Percentiles rank a stretch among this genome's conserved stretches.
Evolutionary conservation across 2,888 invertebrate genomes (phyloP).

Genomic region (Polyommatus iphigenia): DNA sequence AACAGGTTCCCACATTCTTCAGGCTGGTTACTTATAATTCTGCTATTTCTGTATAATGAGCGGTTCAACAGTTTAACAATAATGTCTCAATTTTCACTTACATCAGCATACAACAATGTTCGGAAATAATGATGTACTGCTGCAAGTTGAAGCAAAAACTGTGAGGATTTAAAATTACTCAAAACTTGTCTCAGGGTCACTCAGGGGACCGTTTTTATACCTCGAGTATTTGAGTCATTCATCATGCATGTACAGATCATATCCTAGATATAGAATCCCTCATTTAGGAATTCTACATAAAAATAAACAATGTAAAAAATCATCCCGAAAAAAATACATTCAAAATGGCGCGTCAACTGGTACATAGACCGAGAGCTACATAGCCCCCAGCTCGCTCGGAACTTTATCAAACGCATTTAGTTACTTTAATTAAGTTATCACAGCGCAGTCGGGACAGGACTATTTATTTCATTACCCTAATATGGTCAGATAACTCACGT

Average conservation of each 20-base stretch:
- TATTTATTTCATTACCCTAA: conserved; percentile 39
- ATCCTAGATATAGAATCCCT: too few relatives aligned
- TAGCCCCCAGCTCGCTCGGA: background rate
- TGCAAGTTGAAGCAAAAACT: background rate
- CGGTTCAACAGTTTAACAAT: conserved; percentile 3
- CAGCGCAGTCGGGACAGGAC: conserved; percentile 20
- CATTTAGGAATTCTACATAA: background rate
- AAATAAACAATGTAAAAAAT: background rate
- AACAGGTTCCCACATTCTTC: conserved; percentile 25
- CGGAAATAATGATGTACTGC: background rate
- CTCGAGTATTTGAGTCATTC: too few relatives aligned
- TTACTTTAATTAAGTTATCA: conserved; percentile 31
- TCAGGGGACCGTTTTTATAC: too few relatives aligned
- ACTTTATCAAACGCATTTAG: conserved; percentile 25
- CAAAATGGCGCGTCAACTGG: background rate
- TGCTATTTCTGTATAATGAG: conserved; percentile 4
- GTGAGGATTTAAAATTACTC: background rate
- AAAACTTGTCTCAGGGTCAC: background rate
- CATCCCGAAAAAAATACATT: background rate
- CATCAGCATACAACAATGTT: background rate
- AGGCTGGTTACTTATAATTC: background rate
- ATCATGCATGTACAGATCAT: too few relatives aligned
- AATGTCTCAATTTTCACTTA: background rate
- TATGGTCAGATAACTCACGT: conserved; percentile 51
- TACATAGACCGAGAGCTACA: background rate